Evolutionary conservation across 2,888 invertebrate genomes (phyloP), one percentile per base, ranked within the genome.

Genomic region (Phalera bucephala): DNA sequence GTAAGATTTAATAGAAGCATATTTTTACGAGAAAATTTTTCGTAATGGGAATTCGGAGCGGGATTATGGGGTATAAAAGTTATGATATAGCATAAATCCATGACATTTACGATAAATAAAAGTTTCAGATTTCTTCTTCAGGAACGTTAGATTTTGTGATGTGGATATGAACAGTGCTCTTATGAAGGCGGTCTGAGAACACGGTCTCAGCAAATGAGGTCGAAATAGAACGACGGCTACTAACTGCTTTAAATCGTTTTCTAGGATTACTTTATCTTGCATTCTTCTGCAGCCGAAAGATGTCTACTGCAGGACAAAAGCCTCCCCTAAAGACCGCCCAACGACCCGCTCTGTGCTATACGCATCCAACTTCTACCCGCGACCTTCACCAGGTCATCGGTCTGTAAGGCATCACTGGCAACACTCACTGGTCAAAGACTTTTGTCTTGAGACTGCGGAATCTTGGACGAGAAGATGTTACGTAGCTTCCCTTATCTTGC

Each of bases 31-130:
- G 30, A 34, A 42, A 45, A 6, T 44, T 50, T 61, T 53, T 60
- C 56, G 56, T 69, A 66, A 71, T 71, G 62, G 71, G 67, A 68
- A 57, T 53, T 53, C 52, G 40, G 40, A 38, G 35, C 36, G 33
- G 36, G 41, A 62, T 69, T 62, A 70, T 61, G 52, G 55, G 10
- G 31, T 56, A 56, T 72, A 71, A 73, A 72, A 66, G 65, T 71
- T 65, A 73, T 64, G 56, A 64, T 58, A 45, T 44, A 33, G 29
- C 58, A 60, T 73, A 66, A 72, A 72, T 55, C 36, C 34, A 41
- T 43, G 54, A 48, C 36, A 25, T 40, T 56, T 40, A 36, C 42
- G 52, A 50, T 59, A 57, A 64, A 62, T 57, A 54, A 39, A 33
- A 50, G 36, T 42, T 40, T 55, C 45, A 55, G 60, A 63, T 66